Evolutionary conservation across 2,888 invertebrate species (phyloP).

Genomic region (Apotomis turbidana): DNA sequence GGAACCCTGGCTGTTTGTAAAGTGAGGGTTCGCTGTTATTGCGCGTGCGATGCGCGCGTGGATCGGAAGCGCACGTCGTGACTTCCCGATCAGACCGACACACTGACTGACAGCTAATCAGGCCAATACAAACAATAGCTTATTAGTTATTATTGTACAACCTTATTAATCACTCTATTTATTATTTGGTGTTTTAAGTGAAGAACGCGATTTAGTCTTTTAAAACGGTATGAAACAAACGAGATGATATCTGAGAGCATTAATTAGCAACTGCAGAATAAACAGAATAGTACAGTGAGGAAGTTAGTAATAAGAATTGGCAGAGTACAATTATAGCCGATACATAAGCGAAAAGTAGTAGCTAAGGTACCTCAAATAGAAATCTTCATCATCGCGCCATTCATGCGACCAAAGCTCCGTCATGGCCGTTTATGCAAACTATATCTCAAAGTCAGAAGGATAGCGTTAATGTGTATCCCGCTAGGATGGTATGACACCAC

Average conservation of each 20-base stretch:
- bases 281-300: too few species aligned
- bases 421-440: neutral
- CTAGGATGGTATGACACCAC: slow-evolving; percentile 41
- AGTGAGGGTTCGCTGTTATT: slow-evolving; percentile 3
- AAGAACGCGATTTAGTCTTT: too few species aligned
- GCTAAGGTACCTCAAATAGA: slow-evolving; percentile 17
- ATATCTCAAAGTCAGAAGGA: neutral
- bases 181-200: neutral
- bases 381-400: slow-evolving; percentile 31
- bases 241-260: too few species aligned
- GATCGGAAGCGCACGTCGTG: slow-evolving; percentile 46
- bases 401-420: slow-evolving; percentile 8
- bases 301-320: neutral
- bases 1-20: slow-evolving; percentile 17
- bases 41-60: slow-evolving; percentile 25
- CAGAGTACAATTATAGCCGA: neutral
- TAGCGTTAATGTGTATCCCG: slow-evolving; percentile 24
- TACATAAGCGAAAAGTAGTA: neutral
- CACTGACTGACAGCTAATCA: slow-evolving; percentile 42
- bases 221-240: too few species aligned
- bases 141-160: slow-evolving; percentile 1
- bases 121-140: neutral
- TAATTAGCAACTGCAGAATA: too few species aligned
- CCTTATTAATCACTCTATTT: too few species aligned
- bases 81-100: slow-evolving; percentile 53